Base-by-base conservation (phyloP, 1,140 invertebrate genomes). In the Ditylenchus dipsaci region DNA sequence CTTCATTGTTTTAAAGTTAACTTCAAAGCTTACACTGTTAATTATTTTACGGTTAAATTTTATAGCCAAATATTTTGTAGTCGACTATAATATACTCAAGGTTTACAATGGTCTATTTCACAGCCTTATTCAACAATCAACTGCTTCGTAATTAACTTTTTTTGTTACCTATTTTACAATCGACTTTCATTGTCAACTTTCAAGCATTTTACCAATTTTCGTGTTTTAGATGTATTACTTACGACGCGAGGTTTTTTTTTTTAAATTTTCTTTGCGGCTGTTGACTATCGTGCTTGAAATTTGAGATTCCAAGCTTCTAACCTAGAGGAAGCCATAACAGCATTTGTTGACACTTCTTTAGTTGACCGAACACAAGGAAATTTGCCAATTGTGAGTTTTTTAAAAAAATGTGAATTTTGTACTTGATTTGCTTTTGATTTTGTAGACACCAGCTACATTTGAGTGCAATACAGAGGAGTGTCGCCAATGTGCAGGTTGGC, bases 291-390 rank as follows among this genome's bases (percentile, higher is more conserved):
- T 64, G 1, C 1, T 8, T 21, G 23, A 56, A 29, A 17, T 1
- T 19, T 38, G 3, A 38, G 33, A 38, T 73, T 69, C 38, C 57
- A 76, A 60, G 69, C 70, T 33, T 61, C 58, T 21, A 43, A 43
- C 1, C 19, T 76, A 30, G 77, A 79, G 30, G 75, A 76, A 62
- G 75, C 75, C 13, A 76, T 76, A 59, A 19, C 78, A n/a, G 61
- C 75, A 1, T 76, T 76, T 58, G 75, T 78, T 15, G 75, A 76
- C 53, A 62, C 23, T 27, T 64, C 45, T 15, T 77, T 74, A 68
- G 72, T 63, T 38, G 72, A 74, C 11, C 69, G 76, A 27, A 53
- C 49, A 23, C 72, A 68, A 26, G 75, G 72, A n/a, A 67, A 71
- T 3, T 27, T 42, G 19, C 69, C 49, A 71, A 73, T 73, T 64